phyloP scores from a whole-genome alignment of 2,888 invertebrate species.

The Hermaeophaga mercurialis region DNA sequence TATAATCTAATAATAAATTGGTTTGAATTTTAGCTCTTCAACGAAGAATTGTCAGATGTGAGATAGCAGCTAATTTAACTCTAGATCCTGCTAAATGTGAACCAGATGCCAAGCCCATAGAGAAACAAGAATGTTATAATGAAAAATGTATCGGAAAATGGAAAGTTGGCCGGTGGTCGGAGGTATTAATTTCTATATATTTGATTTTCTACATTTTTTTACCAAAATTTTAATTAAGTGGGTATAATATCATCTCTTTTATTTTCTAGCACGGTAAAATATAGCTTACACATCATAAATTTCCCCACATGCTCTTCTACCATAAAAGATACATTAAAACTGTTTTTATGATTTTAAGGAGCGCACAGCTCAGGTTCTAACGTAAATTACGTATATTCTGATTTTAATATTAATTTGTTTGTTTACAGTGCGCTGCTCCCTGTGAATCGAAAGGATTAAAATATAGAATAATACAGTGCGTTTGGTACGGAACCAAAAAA shows the following conservation, averaged over 20 bases:
- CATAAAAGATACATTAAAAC: no score
- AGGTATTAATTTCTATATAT: no score
- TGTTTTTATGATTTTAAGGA: no score
- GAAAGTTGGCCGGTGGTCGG: slow-evolving; percentile 91
- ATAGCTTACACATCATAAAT: no score
- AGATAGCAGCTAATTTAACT: slow-evolving; percentile 54
- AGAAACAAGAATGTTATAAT: slow-evolving; percentile 79
- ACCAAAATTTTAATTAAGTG: neutral
- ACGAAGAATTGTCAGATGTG: slow-evolving; percentile 69
- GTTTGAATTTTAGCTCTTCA: slow-evolving; percentile 66
- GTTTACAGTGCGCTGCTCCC: slow-evolving; percentile 77
- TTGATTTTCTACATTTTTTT: slow-evolving; percentile 15
- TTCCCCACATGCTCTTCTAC: no score
- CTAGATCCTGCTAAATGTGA: slow-evolving; percentile 67
- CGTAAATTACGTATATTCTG: no score
- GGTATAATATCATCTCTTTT: slow-evolving; percentile 10
- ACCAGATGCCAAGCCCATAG: slow-evolving; percentile 73
- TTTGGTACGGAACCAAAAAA: slow-evolving; percentile 85
- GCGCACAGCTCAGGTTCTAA: no score
- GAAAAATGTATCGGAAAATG: slow-evolving; percentile 87
- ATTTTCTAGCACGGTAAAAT: no score
- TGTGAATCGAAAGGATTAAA: slow-evolving; percentile 85
- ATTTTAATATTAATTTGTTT: no score
- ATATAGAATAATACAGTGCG: slow-evolving; percentile 88
- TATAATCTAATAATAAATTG: no score